These are phyloP conservation scores for Etheostoma nigrum DNA, from an alignment of 2,797 vertebrate species.

Conservation along the genomic window DNA sequence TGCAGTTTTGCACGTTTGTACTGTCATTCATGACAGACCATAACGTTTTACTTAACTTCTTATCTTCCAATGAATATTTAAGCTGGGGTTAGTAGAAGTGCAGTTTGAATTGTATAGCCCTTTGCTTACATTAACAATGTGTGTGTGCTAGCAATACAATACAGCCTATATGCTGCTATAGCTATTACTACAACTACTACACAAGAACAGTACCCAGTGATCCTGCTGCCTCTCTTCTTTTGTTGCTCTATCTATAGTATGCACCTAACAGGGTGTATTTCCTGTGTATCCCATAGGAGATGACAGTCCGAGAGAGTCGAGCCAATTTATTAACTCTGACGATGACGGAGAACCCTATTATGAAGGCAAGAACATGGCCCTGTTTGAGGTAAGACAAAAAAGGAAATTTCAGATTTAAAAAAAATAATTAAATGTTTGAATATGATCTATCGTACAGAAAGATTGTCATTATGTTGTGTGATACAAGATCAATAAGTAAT, in stretches of 20 bases:
- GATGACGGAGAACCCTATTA: slow-evolving; percentile 78
- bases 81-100: too few species aligned
- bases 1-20: too few species aligned
- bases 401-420: not conserved
- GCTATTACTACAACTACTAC: not conserved
- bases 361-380: slow-evolving; percentile 94
- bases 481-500: not conserved
- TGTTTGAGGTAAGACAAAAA: slow-evolving; percentile 89
- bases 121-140: too few species aligned
- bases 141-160: not conserved
- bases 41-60: too few species aligned
- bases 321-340: slow-evolving; percentile 87
- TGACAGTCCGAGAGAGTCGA: slow-evolving; percentile 84
- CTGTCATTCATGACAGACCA: too few species aligned
- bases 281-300: slow-evolving; percentile 78
- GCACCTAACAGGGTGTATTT: not conserved
- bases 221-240: not conserved
- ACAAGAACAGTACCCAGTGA: not conserved
- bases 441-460: not conserved
- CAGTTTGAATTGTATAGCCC: too few species aligned
- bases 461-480: not conserved
- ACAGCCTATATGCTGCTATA: not conserved
- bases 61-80: too few species aligned
- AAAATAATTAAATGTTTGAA: not conserved
- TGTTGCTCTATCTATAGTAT: not conserved